These are phyloP conservation scores for Erebia palarica DNA, from an alignment of 2,888 invertebrate species.

Conservation along the genomic window DNA sequence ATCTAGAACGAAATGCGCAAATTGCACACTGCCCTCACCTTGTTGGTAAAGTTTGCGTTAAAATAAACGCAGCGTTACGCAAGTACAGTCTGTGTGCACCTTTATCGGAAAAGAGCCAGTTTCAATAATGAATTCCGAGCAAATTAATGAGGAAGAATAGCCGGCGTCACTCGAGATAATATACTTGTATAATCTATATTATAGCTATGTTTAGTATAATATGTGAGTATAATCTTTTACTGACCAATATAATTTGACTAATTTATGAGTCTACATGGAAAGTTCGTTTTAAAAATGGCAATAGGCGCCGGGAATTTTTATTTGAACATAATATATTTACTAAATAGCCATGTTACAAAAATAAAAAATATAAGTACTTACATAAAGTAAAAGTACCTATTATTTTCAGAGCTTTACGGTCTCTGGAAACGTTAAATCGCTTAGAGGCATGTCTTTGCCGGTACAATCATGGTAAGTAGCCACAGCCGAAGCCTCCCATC, in stretches of 20 bases:
- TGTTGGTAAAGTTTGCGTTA: background rate
- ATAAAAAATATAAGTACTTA: background rate
- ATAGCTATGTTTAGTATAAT: background rate
- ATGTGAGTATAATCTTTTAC: background rate
- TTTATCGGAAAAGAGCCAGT: conserved; percentile 23
- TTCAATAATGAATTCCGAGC: conserved; percentile 31
- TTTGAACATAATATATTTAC: too few relatives aligned
- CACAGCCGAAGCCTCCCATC: too few relatives aligned
- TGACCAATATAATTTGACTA: conserved; percentile 2
- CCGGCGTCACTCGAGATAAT: conserved; percentile 30
- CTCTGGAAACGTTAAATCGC: too few relatives aligned
- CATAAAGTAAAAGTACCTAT: too few relatives aligned
- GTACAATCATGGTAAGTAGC: too few relatives aligned
- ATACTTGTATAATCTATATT: conserved; percentile 14
- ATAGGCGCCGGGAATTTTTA: too few relatives aligned
- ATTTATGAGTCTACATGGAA: conserved; percentile 15
- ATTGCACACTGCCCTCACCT: background rate
- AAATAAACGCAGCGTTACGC: background rate
- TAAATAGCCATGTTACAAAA: too few relatives aligned
- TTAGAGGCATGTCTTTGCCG: too few relatives aligned
- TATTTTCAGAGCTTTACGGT: too few relatives aligned
- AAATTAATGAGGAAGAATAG: conserved; percentile 34
- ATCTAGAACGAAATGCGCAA: background rate
- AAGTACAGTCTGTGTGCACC: background rate
- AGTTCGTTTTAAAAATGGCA: background rate